These are phyloP conservation scores for Drosophila littoralis DNA, from an alignment of 1,140 invertebrate genomes.

Conservation along the genomic window DNA sequence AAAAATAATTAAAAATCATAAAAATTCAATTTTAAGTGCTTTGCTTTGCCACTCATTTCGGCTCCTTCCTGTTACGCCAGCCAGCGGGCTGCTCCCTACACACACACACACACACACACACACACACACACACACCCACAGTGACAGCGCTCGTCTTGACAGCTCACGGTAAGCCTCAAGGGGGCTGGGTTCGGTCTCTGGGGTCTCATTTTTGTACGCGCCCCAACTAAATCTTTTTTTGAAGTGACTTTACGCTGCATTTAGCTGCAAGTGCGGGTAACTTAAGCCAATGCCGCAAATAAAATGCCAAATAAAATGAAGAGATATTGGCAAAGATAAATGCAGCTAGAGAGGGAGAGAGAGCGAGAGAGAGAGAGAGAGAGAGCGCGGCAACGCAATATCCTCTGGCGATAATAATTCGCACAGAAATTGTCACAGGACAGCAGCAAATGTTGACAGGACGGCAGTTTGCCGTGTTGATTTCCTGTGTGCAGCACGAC, in stretches of 20 bases:
- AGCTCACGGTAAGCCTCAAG: conserved; percentile 57
- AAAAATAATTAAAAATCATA: conserved; percentile 84
- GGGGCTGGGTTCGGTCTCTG: background rate
- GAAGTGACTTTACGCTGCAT: conserved; percentile 65
- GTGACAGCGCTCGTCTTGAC: conserved; percentile 61
- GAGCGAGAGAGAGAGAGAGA: background rate
- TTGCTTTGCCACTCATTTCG: conserved; percentile 55
- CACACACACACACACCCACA: conserved; percentile 28
- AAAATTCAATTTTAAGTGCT: conserved; percentile 81
- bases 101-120: conserved; percentile 35
- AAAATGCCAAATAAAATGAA: conserved; percentile 48
- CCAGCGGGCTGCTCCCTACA: conserved; percentile 17
- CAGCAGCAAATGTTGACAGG: conserved; percentile 31
- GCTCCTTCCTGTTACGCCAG: background rate
- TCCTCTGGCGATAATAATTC: conserved; percentile 77
- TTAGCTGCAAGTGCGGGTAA: conserved; percentile 48
- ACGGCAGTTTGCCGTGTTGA: conserved; percentile 70
- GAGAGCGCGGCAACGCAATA: conserved; percentile 60
- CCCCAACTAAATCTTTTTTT: conserved; percentile 31
- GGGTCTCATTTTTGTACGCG: background rate
- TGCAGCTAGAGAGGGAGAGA: background rate
- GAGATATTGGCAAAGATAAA: conserved; percentile 46
- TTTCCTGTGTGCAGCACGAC: conserved; percentile 76
- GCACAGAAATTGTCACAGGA: conserved; percentile 70
- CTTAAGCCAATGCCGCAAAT: conserved; percentile 66